phyloP scores from a whole-genome alignment of 1,140 invertebrate species.

The Subanguina moxae region DNA sequence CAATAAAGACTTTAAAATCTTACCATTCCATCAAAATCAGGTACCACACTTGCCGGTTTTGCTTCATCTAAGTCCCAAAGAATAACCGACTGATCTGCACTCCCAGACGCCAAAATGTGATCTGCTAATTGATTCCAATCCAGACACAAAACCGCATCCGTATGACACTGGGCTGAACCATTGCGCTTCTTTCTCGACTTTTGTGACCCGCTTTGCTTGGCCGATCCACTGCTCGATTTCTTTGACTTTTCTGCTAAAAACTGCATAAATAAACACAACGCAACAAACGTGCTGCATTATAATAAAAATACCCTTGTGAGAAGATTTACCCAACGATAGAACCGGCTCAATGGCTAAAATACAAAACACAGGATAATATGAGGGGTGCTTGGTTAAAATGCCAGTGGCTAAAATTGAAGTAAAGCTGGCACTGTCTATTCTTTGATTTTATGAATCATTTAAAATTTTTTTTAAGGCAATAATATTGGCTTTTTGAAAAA shows the following conservation, averaged over 20 bases:
- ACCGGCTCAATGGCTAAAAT: constrained; percentile 72
- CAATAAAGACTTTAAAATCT: constrained; percentile 5
- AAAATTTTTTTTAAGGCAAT: too few relatives aligned
- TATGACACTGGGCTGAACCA: constrained; percentile 68
- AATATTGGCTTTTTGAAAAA: too few relatives aligned
- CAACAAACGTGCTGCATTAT: constrained; percentile 16
- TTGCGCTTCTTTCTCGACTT: constrained; percentile 49
- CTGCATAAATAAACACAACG: background rate
- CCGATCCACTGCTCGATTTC: constrained; percentile 6
- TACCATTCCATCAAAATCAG: constrained; percentile 73
- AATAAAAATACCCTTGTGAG: constrained; percentile 64
- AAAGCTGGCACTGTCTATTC: too few relatives aligned
- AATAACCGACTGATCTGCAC: constrained; percentile 77
- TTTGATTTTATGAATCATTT: too few relatives aligned
- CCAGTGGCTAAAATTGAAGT: too few relatives aligned
- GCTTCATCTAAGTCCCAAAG: constrained; percentile 85
- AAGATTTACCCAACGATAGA: constrained; percentile 74
- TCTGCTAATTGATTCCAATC: constrained; percentile 78
- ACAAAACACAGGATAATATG: too few relatives aligned
- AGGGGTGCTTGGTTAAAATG: too few relatives aligned
- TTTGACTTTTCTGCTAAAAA: background rate
- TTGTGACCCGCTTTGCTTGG: background rate
- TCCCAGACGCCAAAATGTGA: constrained; percentile 52
- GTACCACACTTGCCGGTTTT: constrained; percentile 71
- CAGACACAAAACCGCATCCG: constrained; percentile 81